Evolutionary conservation across 2,797 vertebrate genomes (phyloP).

Genomic region (Coracias cyanogaster): DNA sequence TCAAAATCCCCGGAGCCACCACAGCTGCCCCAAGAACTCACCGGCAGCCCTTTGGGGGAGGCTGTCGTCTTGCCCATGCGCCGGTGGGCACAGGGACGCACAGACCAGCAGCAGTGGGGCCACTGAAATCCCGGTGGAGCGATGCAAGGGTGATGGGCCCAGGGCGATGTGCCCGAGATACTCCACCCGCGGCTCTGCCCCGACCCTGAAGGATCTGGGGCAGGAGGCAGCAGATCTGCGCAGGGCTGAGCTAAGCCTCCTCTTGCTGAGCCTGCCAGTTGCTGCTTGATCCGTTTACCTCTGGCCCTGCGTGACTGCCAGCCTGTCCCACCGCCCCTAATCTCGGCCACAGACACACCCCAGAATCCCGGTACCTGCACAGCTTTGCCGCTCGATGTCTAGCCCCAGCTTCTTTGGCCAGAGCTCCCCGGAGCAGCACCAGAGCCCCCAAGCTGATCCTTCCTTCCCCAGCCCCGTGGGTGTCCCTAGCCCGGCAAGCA

Average conservation of each 20-base stretch:
- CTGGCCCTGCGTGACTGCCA: neutral
- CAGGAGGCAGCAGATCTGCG: neutral
- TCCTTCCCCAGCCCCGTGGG: rapidly evolving
- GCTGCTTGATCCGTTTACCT: slow-evolving; percentile 72
- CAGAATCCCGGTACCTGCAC: neutral
- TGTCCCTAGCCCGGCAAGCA: neutral
- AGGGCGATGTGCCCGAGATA: neutral
- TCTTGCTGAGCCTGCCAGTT: slow-evolving; percentile 75
- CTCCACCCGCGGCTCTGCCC: neutral
- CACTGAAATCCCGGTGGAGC: neutral
- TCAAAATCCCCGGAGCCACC: neutral
- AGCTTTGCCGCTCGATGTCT: rapidly evolving
- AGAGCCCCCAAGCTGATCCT: rapidly evolving
- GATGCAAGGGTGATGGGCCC: neutral
- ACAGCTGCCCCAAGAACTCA: neutral
- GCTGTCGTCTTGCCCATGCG: rapidly evolving
- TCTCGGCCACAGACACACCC: neutral
- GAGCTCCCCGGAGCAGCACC: rapidly evolving
- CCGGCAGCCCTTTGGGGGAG: rapidly evolving
- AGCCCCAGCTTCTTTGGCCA: neutral
- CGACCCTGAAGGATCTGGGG: neutral
- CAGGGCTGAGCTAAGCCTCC: slow-evolving; percentile 61
- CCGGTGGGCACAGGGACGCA: rapidly evolving
- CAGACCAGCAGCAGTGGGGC: neutral
- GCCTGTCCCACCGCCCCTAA: slow-evolving; percentile 53